Base-by-base conservation (phyloP, 2,888 invertebrate genomes). In the Acanthosepion esculentum region DNA sequence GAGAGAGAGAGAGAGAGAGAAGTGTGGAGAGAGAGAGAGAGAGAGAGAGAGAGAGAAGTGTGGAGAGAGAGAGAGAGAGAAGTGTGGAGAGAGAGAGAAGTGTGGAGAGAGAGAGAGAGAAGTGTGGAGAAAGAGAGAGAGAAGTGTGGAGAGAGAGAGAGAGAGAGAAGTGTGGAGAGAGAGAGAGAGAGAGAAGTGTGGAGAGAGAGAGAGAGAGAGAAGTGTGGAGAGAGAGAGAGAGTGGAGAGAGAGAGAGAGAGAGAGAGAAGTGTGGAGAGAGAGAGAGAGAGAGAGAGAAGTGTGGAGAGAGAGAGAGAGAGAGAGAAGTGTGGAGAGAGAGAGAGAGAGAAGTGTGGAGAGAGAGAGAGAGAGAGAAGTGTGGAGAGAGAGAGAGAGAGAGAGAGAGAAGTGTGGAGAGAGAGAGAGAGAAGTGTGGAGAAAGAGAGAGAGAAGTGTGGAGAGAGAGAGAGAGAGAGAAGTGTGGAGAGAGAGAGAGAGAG, bases 121-220 rank as follows among this genome's bases (percentile, higher is more conserved):
- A 6, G 5, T 1, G 2, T 20, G 1, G 23, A 59, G 59, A 23
- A 5, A 59, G 23, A 59, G 18, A 2, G 59, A 59, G 59, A 53
- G 92, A 33, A 91, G 94, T 91, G 93, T 53, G 94, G 94, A 93
- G 91, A 91, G 91, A 94, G 91, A 94, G 91, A 48, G 94, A 94
- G 92, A 64, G 48, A 59, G 41, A 26, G n/a, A n/a, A n/a, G n/a
- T n/a, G n/a, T 23, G 53, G 59, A 48, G 50, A 94, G 0, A 94
- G 94, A 55, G 94, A 94, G 94, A 53, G 94, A 4, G 20, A 41
- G 12, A 29, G 59, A 94, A 48, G 48, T 48, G 64, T 23, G 53
- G 59, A 48, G 50, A 94, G 0, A 94, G 94, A 55, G 94, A 94
- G 94, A 53, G 94, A 4, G 20, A 41, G 12, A 29, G 59, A 94